These are phyloP conservation scores for Orthonychiurus folsomi DNA, from an alignment of 2,888 invertebrate genomes.

Conservation along the genomic window DNA sequence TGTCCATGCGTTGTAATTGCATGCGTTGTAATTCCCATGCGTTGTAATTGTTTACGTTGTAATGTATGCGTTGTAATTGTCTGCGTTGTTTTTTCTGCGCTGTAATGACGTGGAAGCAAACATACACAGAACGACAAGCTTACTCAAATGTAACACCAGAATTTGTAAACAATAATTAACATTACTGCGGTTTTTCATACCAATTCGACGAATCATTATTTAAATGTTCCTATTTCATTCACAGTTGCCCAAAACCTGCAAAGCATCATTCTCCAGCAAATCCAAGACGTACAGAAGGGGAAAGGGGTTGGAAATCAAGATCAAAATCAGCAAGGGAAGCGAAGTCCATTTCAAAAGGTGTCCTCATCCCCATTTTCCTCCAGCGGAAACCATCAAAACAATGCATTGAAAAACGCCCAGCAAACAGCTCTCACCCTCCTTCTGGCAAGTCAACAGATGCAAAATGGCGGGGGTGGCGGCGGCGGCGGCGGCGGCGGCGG, in stretches of 20 bases:
- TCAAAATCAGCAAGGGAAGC: slow-evolving; percentile 22
- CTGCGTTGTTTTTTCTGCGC: too few relatives aligned
- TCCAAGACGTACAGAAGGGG: slow-evolving; percentile 44
- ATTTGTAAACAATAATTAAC: too few relatives aligned
- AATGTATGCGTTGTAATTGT: too few relatives aligned
- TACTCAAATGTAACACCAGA: too few relatives aligned
- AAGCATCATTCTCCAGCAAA: slow-evolving; percentile 46
- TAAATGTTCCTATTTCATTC: slow-evolving; percentile 18
- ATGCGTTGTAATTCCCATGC: too few relatives aligned
- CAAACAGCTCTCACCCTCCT: slow-evolving; percentile 43
- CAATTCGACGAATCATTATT: not conserved
- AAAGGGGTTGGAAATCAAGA: slow-evolving; percentile 24
- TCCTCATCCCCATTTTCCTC: slow-evolving; percentile 16
- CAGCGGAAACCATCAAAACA: slow-evolving; percentile 24
- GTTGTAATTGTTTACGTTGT: too few relatives aligned
- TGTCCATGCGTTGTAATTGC: too few relatives aligned
- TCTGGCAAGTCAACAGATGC: slow-evolving; percentile 43
- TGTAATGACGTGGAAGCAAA: not conserved
- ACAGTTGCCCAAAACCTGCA: slow-evolving; percentile 46
- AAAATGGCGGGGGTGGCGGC: slow-evolving; percentile 20
- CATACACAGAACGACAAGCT: too few relatives aligned
- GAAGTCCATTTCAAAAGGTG: slow-evolving; percentile 32
- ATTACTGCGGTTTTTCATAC: not conserved
- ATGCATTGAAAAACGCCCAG: slow-evolving; percentile 41
- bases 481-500: slow-evolving; percentile 14